Evolutionary conservation across 2,113 vertebrate genomes (phyloP).

Genomic region (Blennius ocellaris): DNA sequence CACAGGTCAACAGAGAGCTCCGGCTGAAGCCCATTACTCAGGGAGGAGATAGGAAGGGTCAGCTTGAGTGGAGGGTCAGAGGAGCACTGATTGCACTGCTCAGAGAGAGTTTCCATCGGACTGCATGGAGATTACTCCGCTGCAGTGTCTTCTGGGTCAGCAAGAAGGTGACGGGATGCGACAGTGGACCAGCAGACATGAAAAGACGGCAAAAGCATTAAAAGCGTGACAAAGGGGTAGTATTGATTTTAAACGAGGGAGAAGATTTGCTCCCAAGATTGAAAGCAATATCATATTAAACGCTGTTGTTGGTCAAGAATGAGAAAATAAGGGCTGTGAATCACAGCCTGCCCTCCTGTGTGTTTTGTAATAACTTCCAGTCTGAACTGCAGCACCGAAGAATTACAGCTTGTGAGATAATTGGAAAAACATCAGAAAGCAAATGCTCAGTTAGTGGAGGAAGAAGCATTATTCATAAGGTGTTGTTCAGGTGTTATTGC

Average conservation of each 20-base stretch:
- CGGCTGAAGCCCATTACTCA: slow-evolving; percentile 72
- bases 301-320: slow-evolving; percentile 54
- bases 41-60: slow-evolving; percentile 59
- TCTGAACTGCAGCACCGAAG: slow-evolving; percentile 50
- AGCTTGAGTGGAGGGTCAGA: slow-evolving; percentile 26
- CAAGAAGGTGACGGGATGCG: slow-evolving; percentile 1
- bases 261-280: slow-evolving; percentile 63
- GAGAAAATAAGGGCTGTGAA: slow-evolving; percentile 61
- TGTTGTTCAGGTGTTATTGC: slow-evolving; percentile 33
- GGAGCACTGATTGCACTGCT: slow-evolving; percentile 38
- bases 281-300: slow-evolving; percentile 69
- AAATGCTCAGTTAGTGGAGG: slow-evolving; percentile 37
- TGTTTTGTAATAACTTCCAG: slow-evolving; percentile 69
- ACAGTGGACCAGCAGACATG: slow-evolving; percentile 5
- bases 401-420: slow-evolving; percentile 71
- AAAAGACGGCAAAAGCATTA: slow-evolving; percentile 45
- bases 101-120: slow-evolving; percentile 33
- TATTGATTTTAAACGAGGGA: slow-evolving; percentile 68
- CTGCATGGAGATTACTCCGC: slow-evolving; percentile 28
- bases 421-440: slow-evolving; percentile 70
- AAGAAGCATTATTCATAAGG: slow-evolving; percentile 53
- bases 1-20: slow-evolving; percentile 60
- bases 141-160: background rate
- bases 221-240: slow-evolving; percentile 19
- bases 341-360: slow-evolving; percentile 3